A percentile compares a stretch with the other conserved stretches of the same genome.
phyloP scores from a whole-genome alignment of 2,888 invertebrate species.

The Sylvicola cinctus region DNA sequence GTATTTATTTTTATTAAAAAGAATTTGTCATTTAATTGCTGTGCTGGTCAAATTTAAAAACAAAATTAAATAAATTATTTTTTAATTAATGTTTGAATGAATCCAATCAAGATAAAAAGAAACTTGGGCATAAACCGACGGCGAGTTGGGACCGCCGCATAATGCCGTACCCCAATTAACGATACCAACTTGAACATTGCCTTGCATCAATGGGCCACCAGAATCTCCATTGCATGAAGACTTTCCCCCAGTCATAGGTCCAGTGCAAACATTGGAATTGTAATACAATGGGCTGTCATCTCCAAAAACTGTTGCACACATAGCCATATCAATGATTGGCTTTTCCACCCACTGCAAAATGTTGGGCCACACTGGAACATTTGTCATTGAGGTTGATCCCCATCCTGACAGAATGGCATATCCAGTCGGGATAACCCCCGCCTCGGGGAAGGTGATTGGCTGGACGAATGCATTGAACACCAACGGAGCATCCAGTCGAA shows the following conservation, averaged over 20 bases:
- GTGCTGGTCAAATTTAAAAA: too few relatives aligned
- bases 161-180: constrained; percentile 1
- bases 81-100: not conserved
- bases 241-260: too few relatives aligned
- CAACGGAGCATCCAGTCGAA: constrained; percentile 6
- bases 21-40: too few relatives aligned
- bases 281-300: too few relatives aligned
- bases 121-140: constrained; percentile 1
- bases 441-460: constrained; percentile 6
- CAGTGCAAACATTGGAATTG: too few relatives aligned
- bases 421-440: constrained; percentile 4
- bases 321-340: constrained; percentile 16
- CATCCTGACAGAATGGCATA: constrained; percentile 7
- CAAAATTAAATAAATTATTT: too few relatives aligned
- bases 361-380: constrained; percentile 17
- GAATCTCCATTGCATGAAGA: too few relatives aligned
- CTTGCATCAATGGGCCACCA: too few relatives aligned
- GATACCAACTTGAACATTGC: constrained; percentile 1
- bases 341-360: constrained; percentile 16
- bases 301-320: constrained; percentile 15
- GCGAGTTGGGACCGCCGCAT: constrained; percentile 1
- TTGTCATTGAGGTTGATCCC: constrained; percentile 18
- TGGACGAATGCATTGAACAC: constrained; percentile 8
- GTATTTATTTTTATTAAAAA: too few relatives aligned
- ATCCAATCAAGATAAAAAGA: constrained; percentile 3